Evolutionary conservation across 2,113 vertebrate species (phyloP).

Genomic region (Oncorhynchus masou): DNA sequence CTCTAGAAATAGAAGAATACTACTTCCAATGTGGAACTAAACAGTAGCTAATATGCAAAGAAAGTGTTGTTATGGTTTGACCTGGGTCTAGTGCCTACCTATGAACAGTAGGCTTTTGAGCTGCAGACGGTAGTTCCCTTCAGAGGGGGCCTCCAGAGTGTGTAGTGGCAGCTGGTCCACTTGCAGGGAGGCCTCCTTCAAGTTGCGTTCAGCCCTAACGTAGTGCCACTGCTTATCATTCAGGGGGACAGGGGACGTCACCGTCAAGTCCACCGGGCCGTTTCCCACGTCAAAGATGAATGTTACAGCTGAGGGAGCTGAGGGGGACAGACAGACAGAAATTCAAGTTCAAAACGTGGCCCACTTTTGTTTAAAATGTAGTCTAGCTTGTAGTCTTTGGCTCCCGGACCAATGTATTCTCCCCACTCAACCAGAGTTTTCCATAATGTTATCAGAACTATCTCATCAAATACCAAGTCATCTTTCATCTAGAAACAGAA

Average conservation of each 20-base stretch:
- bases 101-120: slow-evolving; percentile 83
- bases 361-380: neutral
- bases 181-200: slow-evolving; percentile 80
- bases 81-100: slow-evolving; percentile 66
- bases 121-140: slow-evolving; percentile 78
- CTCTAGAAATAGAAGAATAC: no score
- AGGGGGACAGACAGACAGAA: slow-evolving; percentile 1
- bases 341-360: neutral
- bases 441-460: no score
- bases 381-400: no score
- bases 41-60: neutral
- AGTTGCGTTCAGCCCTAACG: slow-evolving; percentile 76
- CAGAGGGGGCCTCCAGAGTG: slow-evolving; percentile 69
- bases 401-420: no score
- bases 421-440: no score
- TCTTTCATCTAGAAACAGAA: no score
- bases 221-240: slow-evolving; percentile 89
- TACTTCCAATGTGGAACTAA: no score
- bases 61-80: neutral
- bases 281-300: slow-evolving; percentile 82
- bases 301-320: slow-evolving; percentile 78
- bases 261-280: slow-evolving; percentile 69
- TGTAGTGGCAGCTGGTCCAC: slow-evolving; percentile 79
- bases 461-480: no score
- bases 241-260: slow-evolving; percentile 73